phyloP scores from a whole-genome alignment of 2,888 invertebrate species.

The Erebia ligea region DNA sequence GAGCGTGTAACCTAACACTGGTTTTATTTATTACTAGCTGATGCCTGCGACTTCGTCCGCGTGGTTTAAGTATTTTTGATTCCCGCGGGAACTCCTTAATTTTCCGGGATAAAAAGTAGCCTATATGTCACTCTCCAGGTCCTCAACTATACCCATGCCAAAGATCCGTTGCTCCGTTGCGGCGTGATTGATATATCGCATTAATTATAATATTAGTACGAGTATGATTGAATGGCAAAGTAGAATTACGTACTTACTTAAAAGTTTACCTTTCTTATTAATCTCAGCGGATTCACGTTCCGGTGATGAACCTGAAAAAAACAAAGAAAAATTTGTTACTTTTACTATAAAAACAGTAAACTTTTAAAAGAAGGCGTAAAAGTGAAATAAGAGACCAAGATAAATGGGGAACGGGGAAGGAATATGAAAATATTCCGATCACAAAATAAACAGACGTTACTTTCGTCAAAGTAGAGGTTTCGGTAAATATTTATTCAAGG shows the following conservation, averaged over 20 bases:
- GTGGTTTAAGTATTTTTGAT: too few species aligned
- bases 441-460: constrained; percentile 38
- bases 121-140: too few species aligned
- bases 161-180: too few species aligned
- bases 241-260: constrained; percentile 36
- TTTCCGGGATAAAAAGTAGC: too few species aligned
- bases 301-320: constrained; percentile 71
- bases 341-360: not conserved
- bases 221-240: constrained; percentile 45
- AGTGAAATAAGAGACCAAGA: constrained; percentile 2
- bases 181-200: too few species aligned
- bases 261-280: constrained; percentile 72
- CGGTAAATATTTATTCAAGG: constrained; percentile 60
- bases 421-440: constrained; percentile 16
- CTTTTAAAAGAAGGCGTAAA: not conserved
- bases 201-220: too few species aligned
- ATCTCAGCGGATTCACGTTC: constrained; percentile 70
- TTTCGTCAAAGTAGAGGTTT: constrained; percentile 58
- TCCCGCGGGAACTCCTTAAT: too few species aligned
- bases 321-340: constrained; percentile 39
- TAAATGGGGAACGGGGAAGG: constrained; percentile 10
- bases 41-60: too few species aligned
- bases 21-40: constrained; percentile 45
- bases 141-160: too few species aligned
- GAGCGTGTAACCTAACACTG: constrained; percentile 44